Evolutionary conservation across 2,797 vertebrate genomes (phyloP), one percentile per base, ranked within the genome.

Genomic region (Benthosema pterotum): DNA sequence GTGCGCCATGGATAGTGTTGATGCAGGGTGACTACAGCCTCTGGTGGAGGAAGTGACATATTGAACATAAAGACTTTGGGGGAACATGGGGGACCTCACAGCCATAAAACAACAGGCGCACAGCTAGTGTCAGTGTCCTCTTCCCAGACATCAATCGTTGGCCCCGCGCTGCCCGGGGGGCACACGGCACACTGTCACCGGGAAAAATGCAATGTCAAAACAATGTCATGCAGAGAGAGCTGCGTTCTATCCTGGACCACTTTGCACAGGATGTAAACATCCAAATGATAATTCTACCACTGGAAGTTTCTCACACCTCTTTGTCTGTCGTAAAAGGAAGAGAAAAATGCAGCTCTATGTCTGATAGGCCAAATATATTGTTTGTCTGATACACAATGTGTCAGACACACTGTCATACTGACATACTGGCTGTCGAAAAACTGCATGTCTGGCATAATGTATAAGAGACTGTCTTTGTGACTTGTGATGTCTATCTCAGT

Each of bases 121-220:
- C 79, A 69, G 74, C 65, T n/a, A 72, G 32, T 38, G 9, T 83
- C 82, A 73, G 65, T 70, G 80, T 72, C 69, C 65, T 69, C 74
- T 63, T 38, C 60, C 45, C 25, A 73, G 61, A 56, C 74, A 84
- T 82, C 75, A 78, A 88, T 87, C 78, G 79, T 15, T 70, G 14
- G 68, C 81, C 82, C 78, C 64, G 42, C 4, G 5, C 28, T n/a
- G 4, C 5, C 52, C 14, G 53, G 11, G 59, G 69, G 74, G 67
- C 57, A 68, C 11, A n/a, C 69, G 83, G 56, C 8, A 38, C 32
- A 72, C n/a, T 86, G 80, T 84, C 86, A 85, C 62, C 69, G 70
- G 74, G 48, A 84, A 84, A 86, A 84, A 83, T 67, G 71, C 70
- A 78, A 71, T 77, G 83, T 84, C 85, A 83, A 85, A 81, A 84